phyloP scores from a whole-genome alignment of 2,113 vertebrate genomes.

The Myodes glareolus region DNA sequence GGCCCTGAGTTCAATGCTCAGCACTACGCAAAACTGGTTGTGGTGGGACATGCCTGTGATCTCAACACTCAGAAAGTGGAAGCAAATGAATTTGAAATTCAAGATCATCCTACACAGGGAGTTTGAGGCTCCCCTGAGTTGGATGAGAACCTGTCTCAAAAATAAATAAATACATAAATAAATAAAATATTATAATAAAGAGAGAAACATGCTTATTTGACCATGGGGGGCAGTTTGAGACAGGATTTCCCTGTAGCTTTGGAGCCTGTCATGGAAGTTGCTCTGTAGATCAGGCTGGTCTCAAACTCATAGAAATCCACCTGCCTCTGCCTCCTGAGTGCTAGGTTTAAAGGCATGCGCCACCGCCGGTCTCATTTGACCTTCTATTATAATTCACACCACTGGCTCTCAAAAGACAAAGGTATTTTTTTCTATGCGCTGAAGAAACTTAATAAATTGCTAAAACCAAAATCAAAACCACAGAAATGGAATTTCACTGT shows the following conservation, averaged over 20 bases:
- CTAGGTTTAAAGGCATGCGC: no score
- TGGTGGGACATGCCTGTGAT: not conserved
- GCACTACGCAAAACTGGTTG: not conserved
- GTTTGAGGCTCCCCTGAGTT: no score
- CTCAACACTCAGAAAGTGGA: not conserved
- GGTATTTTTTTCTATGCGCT: not conserved
- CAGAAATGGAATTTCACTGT: not conserved
- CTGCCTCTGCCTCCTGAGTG: no score
- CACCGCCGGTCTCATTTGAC: not conserved
- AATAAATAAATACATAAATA: not conserved
- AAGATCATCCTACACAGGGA: not conserved
- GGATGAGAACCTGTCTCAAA: not conserved
- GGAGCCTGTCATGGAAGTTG: no score
- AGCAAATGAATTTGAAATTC: not conserved
- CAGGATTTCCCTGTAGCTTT: no score
- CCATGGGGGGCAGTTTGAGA: no score
- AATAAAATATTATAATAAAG: not conserved
- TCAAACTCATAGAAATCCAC: no score
- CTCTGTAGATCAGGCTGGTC: no score
- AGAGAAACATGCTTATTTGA: not conserved
- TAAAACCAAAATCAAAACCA: not conserved
- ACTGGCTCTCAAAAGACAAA: constrained; percentile 17
- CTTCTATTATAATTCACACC: not conserved
- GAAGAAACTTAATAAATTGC: constrained; percentile 24
- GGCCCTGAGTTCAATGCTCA: not conserved